phyloP scores from a whole-genome alignment of 2,888 invertebrate species.

The Lucinisca nassula region DNA sequence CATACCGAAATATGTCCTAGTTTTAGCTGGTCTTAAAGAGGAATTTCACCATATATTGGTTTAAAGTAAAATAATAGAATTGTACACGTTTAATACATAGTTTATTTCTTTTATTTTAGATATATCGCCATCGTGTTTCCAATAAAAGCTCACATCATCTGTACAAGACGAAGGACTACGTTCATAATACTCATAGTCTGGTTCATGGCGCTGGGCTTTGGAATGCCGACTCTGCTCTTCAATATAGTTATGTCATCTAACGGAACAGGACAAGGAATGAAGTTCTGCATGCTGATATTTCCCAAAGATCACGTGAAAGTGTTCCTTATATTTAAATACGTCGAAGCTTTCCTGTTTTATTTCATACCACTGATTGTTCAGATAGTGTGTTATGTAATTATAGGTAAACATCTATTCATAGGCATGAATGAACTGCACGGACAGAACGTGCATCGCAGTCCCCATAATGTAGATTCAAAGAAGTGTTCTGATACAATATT shows the following conservation, averaged over 20 bases:
- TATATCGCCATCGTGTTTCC: constrained; percentile 88
- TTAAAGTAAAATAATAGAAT: too few species aligned
- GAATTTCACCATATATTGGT: too few species aligned
- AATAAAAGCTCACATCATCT: constrained; percentile 87
- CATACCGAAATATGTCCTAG: too few species aligned
- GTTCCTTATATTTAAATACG: constrained; percentile 84
- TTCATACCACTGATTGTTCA: constrained; percentile 87
- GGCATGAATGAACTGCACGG: constrained; percentile 83
- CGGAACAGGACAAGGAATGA: constrained; percentile 65
- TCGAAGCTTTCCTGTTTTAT: constrained; percentile 87
- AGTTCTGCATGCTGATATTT: constrained; percentile 84
- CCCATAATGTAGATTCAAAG: constrained; percentile 66
- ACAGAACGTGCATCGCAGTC: constrained; percentile 68
- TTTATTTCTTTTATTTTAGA: constrained; percentile 78
- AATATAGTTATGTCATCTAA: constrained; percentile 78
- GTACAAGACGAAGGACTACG: constrained; percentile 85
- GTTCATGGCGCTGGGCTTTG: constrained; percentile 83
- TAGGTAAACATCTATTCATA: constrained; percentile 86
- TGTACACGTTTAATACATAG: too few species aligned
- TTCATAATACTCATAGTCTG: constrained; percentile 86
- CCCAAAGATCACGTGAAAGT: constrained; percentile 71
- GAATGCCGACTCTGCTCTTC: constrained; percentile 86
- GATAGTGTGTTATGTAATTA: constrained; percentile 86
- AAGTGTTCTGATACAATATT: constrained; percentile 82
- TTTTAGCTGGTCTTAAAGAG: too few species aligned